Percentiles rank a stretch among this genome's conserved stretches.
Conservation (phyloP, 2,113 vertebrate genomes). For the Ia io region DNA sequence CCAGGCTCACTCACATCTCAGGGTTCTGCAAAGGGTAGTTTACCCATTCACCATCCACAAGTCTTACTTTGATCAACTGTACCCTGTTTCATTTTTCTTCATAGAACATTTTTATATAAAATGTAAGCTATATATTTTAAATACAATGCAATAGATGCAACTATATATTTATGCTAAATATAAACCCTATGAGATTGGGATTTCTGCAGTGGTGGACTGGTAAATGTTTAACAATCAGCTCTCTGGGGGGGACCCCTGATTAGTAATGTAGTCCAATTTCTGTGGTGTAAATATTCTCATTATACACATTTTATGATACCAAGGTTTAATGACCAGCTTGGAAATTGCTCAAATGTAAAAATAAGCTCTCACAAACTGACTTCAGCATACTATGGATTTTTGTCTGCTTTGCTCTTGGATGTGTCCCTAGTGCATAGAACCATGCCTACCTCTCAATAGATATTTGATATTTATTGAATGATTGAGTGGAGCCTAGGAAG, state of each 20-base stretch:
- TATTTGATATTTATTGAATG: not conserved
- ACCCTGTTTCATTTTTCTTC: not conserved
- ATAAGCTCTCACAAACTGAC: not conserved
- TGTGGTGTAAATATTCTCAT: not conserved
- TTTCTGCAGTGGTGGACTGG: not conserved
- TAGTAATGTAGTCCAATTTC: not conserved
- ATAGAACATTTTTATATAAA: not conserved
- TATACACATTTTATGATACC: not conserved
- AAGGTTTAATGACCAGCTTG: not conserved
- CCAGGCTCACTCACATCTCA: not conserved
- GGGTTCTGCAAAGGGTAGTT: not conserved
- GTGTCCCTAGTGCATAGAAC: not conserved
- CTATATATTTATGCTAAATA: not conserved
- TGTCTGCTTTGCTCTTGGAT: not conserved
- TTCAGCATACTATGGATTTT: not conserved
- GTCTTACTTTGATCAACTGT: not conserved
- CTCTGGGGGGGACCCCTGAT: not conserved
- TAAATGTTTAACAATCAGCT: not conserved
- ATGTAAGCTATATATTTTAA: not conserved
- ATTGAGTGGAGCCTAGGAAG: not conserved
- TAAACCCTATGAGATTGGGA: not conserved
- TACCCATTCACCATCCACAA: not conserved
- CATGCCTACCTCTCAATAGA: not conserved
- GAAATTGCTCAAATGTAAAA: not conserved
- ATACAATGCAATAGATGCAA: not conserved